phyloP scores from a whole-genome alignment of 2,113 vertebrate genomes.

The Sinocyclocheilus anophthalmus region DNA sequence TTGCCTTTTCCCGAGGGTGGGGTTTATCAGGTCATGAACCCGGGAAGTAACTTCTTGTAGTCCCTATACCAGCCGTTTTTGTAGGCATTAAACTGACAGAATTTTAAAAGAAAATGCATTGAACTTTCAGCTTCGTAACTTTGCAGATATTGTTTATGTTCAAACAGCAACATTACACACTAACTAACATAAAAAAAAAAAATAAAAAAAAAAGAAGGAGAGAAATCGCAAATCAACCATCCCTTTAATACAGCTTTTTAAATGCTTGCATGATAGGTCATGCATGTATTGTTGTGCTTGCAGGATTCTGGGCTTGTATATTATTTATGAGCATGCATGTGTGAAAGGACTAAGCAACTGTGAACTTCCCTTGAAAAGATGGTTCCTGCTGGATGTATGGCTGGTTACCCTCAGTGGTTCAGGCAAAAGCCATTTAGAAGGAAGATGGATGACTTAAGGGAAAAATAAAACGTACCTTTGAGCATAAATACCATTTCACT shows the following conservation, averaged over 20 bases:
- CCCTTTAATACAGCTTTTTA: not conserved
- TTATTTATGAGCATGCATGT: not conserved
- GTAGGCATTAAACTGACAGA: too few relatives aligned
- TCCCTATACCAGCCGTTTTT: too few relatives aligned
- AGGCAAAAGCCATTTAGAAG: constrained; percentile 36
- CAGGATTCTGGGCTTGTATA: not conserved
- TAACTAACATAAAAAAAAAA: too few relatives aligned
- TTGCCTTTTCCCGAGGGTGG: too few relatives aligned
- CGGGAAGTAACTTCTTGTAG: too few relatives aligned
- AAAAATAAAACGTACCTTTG: constrained; percentile 47
- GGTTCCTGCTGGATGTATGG: constrained; percentile 31
- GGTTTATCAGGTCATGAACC: too few relatives aligned
- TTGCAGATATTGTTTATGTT: too few relatives aligned
- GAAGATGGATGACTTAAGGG: constrained; percentile 32
- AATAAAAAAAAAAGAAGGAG: too few relatives aligned
- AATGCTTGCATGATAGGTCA: not conserved
- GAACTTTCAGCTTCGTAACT: too few relatives aligned
- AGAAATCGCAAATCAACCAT: too few relatives aligned
- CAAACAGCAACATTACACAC: too few relatives aligned
- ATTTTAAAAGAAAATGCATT: too few relatives aligned
- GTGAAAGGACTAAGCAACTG: not conserved
- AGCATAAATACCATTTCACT: constrained; percentile 48
- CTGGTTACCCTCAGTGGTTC: constrained; percentile 16
- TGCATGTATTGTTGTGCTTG: not conserved
- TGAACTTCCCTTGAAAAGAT: not conserved